phyloP scores from a whole-genome alignment of 53 echinoderm and acorn worm species.

The Zoroaster sp. region DNA sequence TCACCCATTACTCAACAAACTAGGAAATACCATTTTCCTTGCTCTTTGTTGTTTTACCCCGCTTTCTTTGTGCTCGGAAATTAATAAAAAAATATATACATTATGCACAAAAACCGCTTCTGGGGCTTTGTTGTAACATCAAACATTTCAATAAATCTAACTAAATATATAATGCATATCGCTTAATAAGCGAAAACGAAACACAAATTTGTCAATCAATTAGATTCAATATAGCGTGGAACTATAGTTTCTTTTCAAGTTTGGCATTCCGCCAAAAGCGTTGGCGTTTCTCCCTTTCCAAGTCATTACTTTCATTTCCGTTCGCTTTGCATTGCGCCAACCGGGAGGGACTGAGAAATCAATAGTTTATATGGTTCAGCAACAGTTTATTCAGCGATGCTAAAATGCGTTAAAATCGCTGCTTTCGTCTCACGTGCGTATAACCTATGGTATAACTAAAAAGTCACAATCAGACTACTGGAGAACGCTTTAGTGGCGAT shows the following conservation, averaged over 20 bases:
- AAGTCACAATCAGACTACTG: not conserved
- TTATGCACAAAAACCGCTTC: too few relatives aligned
- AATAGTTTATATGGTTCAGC: not conserved
- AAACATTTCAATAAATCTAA: not conserved
- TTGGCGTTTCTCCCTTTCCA: not conserved
- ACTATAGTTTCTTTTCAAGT: not conserved
- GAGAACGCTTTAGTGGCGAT: not conserved
- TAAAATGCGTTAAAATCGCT: not conserved
- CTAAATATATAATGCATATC: not conserved
- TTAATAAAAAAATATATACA: too few relatives aligned
- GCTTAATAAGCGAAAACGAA: not conserved
- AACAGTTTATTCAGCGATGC: not conserved
- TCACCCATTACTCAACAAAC: too few relatives aligned
- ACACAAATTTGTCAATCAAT: not conserved
- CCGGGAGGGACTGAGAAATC: not conserved
- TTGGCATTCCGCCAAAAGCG: conserved; percentile 1
- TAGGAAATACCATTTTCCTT: too few relatives aligned
- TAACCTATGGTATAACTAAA: not conserved
- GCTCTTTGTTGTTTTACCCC: too few relatives aligned
- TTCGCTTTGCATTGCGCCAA: not conserved
- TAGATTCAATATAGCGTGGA: not conserved
- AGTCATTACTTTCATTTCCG: conserved; percentile 17
- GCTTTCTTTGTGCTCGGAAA: too few relatives aligned
- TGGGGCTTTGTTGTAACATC: not conserved
- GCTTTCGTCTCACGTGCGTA: not conserved